Base-by-base conservation (phyloP, 2,113 vertebrate genomes). In the Triplophysa rosa region DNA sequence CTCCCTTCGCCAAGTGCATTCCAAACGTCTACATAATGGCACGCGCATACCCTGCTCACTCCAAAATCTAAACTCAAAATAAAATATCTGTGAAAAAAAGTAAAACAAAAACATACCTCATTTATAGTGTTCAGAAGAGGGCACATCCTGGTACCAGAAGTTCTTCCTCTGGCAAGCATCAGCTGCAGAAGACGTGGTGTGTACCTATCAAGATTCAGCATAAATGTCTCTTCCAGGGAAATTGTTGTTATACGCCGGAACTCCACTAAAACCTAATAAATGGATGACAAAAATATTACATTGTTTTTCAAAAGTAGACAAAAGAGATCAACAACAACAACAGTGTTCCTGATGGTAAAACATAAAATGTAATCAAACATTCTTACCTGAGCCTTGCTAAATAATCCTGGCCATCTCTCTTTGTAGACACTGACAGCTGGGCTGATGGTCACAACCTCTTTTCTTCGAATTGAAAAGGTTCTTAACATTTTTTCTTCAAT, bases 121-220 rank as follows among this genome's bases (percentile, higher is more conserved):
- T 49, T 68, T 68, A 68, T 8, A 68, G 42, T 68, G 66, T 68
- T 23, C 66, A 68, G 66, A 12, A 68, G 66, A 68, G 40, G 42
- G 24, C 13, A 40, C 42, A 49, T 68, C 42, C 24, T 68, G 66
- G 12, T 16, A 68, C 66, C 66, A 68, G 21, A 12, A 16, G 45
- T 42, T 68, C 66, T 40, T 68, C 66, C 66, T 68, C 47, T 68
- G 42, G 40, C 66, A 68, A 11, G 66, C 66, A 68, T 68, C 23
- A 68, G 42, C 66, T 13, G 66, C 23, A 68, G 23, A 49, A 68
- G 66, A 45, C 66, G 11, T 49, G 67, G 66, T 68, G 66, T 68
- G 66, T 68, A 68, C 63, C 29, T 19, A 11, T 65, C 63, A 19
- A 65, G 63, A 17, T 65, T 65, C 29, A 37, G 54, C 68, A 71